Base-by-base conservation (phyloP, 2,113 vertebrate species). In the Carassius auratus region DNA sequence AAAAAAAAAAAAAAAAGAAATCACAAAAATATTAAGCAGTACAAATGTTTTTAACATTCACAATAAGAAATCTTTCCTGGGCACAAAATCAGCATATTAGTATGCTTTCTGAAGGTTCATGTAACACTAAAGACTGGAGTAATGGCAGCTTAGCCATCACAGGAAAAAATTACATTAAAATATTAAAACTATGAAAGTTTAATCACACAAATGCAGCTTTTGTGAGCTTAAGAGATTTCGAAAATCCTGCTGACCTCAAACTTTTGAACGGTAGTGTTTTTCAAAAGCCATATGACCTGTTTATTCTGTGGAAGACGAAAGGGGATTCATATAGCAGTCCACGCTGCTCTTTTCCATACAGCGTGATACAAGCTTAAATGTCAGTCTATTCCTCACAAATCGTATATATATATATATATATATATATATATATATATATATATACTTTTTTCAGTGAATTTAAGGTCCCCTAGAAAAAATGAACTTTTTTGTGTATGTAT, bases 401-500 rank as follows among this genome's bases (percentile, higher is more conserved):
- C 10, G 45, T 14, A 64, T 30, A 30, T 30, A n/a, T n/a, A n/a
- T n/a, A n/a, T n/a, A n/a, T n/a, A n/a, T n/a, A n/a, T n/a, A n/a
- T n/a, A n/a, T n/a, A n/a, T n/a, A n/a, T n/a, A n/a, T n/a, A n/a
- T n/a, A n/a, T n/a, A n/a, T n/a, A n/a, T n/a, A n/a, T n/a, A 30
- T 30, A 30, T 30, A 30, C 1, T 30, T 30, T 50, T 50, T 48
- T 76, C 4, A 33, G 26, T 26, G 10, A 55, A 36, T 17, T 38
- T 17, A 50, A 57, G 66, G 23, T 62, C 48, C 33, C 3, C 6
- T 78, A 5, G 33, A 71, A 57, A 30, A 57, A 73, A 8, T 13
- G 15, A 42, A 17, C 13, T 57, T 30, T 21, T 88, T 84, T 88
- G 64, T 73, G 55, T 79, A 55, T 8, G 26, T 85, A 50, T 57